Evolutionary conservation across 2,888 invertebrate genomes (phyloP).

Genomic region (Macrosoma leucophasiata): DNA sequence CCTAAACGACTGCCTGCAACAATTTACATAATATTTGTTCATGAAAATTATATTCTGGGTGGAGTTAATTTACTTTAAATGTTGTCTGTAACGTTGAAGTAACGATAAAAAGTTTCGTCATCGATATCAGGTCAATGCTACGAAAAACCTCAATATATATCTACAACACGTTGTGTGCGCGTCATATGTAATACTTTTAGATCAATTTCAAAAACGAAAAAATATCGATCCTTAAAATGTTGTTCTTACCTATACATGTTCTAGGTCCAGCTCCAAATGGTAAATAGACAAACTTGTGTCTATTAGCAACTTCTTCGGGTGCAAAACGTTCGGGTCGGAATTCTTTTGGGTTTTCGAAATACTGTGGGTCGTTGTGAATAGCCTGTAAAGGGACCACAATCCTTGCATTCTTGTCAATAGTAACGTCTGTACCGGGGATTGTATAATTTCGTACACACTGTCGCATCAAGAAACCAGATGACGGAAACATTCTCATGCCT

Average conservation of each 20-base stretch:
- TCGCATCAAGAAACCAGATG: slow-evolving; percentile 21
- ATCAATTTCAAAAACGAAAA: too few relatives aligned
- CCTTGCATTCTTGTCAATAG: slow-evolving; percentile 22
- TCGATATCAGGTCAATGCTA: too few relatives aligned
- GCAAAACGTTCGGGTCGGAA: slow-evolving; percentile 29
- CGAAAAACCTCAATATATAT: too few relatives aligned
- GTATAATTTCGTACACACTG: slow-evolving; percentile 24
- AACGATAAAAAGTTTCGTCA: too few relatives aligned
- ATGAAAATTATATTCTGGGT: too few relatives aligned
- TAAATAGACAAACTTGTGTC: slow-evolving; percentile 22
- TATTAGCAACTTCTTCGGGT: slow-evolving; percentile 15
- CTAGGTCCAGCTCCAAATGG: slow-evolving; percentile 31
- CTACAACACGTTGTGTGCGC: too few relatives aligned
- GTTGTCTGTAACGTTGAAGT: too few relatives aligned
- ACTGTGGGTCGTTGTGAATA: slow-evolving; percentile 22
- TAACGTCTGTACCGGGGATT: slow-evolving; percentile 22
- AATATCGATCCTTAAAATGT: not conserved
- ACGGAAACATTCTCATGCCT: slow-evolving; percentile 37
- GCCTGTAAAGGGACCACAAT: slow-evolving; percentile 25
- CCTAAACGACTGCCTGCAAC: slow-evolving; percentile 49
- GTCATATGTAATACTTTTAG: too few relatives aligned
- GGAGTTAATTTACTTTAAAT: too few relatives aligned
- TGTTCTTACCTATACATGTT: slow-evolving; percentile 28
- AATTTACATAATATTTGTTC: too few relatives aligned
- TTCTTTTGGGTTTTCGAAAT: slow-evolving; percentile 23